Percentiles rank a stretch among this genome's conserved stretches.
Evolutionary conservation across 2,113 vertebrate genomes (phyloP).

Genomic region (Atrichornis clamosus): DNA sequence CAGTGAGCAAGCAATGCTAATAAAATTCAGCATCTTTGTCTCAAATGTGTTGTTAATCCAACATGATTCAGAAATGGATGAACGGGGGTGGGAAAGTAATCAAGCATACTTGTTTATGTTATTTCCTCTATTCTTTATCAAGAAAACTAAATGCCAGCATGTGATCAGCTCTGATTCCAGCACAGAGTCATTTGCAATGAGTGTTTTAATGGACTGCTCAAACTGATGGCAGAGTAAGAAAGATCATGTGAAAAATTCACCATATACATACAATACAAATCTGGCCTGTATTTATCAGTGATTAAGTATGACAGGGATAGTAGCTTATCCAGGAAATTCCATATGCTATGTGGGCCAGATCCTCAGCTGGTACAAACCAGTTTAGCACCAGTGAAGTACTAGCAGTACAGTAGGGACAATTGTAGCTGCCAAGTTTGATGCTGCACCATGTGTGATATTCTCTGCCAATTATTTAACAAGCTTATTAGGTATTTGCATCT

Average conservation of each 20-base stretch:
- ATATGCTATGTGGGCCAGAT: constrained; percentile 28
- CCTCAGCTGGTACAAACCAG: constrained; percentile 29
- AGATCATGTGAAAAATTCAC: background rate
- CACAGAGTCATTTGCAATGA: background rate
- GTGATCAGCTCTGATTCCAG: constrained; percentile 50
- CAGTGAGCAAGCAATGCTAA: constrained; percentile 58
- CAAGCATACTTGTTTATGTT: constrained; percentile 61
- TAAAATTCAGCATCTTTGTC: constrained; percentile 60
- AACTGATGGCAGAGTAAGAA: constrained; percentile 10
- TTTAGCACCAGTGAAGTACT: constrained; percentile 25
- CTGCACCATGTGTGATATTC: constrained; percentile 21
- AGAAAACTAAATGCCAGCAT: constrained; percentile 58
- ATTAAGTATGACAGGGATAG: constrained; percentile 13
- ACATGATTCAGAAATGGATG: constrained; percentile 65
- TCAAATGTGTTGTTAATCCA: constrained; percentile 64
- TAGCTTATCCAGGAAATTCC: constrained; percentile 45
- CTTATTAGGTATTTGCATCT: constrained; percentile 49
- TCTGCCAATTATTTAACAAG: constrained; percentile 48
- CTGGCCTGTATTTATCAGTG: constrained; percentile 14
- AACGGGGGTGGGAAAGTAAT: constrained; percentile 63
- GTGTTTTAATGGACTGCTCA: background rate
- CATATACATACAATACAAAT: constrained; percentile 1
- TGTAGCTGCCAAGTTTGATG: constrained; percentile 15
- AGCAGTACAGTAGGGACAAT: background rate
- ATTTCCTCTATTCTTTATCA: constrained; percentile 64